A percentile compares a stretch with the other conserved stretches of the same genome.
Evolutionary conservation across 2,888 invertebrate genomes (phyloP).

Genomic region (Cephus nigrinus): DNA sequence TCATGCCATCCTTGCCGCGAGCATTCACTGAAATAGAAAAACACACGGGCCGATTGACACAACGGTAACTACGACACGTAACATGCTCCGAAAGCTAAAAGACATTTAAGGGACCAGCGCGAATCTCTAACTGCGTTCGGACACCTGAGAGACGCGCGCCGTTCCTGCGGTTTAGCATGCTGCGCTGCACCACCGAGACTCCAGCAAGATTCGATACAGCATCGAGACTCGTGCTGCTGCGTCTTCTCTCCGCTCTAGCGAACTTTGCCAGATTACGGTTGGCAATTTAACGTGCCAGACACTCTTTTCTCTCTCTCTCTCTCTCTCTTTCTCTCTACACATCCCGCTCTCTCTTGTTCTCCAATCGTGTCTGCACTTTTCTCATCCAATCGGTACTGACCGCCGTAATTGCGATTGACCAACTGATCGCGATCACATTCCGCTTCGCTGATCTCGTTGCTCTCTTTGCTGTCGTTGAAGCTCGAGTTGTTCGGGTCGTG

Average conservation of each 20-base stretch:
- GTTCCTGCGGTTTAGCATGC: slow-evolving; percentile 12
- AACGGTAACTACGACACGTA: slow-evolving; percentile 64
- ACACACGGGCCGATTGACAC: slow-evolving; percentile 69
- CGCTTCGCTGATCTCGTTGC: slow-evolving; percentile 93
- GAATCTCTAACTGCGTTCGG: slow-evolving; percentile 15
- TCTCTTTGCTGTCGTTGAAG: slow-evolving; percentile 94
- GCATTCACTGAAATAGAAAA: slow-evolving; percentile 75
- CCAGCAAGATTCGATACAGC: slow-evolving; percentile 15
- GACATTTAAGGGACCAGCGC: slow-evolving; percentile 7
- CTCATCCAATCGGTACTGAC: slow-evolving; percentile 68
- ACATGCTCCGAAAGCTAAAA: slow-evolving; percentile 42
- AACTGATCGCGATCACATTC: slow-evolving; percentile 88
- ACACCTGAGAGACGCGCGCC: slow-evolving; percentile 10
- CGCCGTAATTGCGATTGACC: slow-evolving; percentile 85
- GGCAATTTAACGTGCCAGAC: too few species aligned
- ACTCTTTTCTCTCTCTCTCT: too few species aligned
- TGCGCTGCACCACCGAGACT: slow-evolving; percentile 11
- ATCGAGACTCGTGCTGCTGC: too few species aligned
- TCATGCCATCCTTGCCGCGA: slow-evolving; percentile 89
- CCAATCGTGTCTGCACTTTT: too few species aligned
- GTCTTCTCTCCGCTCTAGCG: too few species aligned
- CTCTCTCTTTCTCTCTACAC: too few species aligned
- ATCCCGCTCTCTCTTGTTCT: too few species aligned
- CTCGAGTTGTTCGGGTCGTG: slow-evolving; percentile 81
- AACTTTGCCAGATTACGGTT: too few species aligned